A percentile compares a stretch with the other conserved stretches of the same genome.
These are phyloP conservation scores for Lytechinus variegatus DNA, from an alignment of 35 echinoderm and acorn worm species.

Conservation along the genomic window DNA sequence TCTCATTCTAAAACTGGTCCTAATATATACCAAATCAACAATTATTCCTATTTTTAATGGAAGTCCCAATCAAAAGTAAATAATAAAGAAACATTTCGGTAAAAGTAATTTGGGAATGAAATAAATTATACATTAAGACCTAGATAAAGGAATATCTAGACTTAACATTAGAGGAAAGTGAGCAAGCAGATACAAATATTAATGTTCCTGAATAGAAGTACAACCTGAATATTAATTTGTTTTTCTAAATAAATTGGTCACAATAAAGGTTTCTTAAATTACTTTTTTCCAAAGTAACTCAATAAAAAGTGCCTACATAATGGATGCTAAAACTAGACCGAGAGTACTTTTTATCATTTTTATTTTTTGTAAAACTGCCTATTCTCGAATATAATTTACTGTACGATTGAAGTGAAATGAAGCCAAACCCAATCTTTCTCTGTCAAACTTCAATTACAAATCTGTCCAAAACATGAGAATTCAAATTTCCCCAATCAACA, in stretches of 20 bases:
- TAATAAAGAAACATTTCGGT: not conserved
- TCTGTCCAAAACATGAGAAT: not conserved
- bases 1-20: not conserved
- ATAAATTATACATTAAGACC: too few species aligned
- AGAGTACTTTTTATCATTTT: not conserved
- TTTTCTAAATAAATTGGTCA: too few species aligned
- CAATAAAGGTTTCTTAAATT: not conserved
- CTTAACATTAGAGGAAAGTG: too few species aligned
- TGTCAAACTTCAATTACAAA: not conserved
- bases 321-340: not conserved
- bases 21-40: not conserved
- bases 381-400: not conserved
- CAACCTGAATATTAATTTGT: too few species aligned
- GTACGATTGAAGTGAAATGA: not conserved
- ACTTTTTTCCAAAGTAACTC: not conserved
- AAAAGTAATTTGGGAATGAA: not conserved
- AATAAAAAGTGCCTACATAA: not conserved
- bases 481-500: not conserved
- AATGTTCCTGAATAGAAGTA: too few species aligned
- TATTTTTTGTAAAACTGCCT: not conserved
- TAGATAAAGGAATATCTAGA: too few species aligned
- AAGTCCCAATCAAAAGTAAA: not conserved
- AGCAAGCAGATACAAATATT: too few species aligned
- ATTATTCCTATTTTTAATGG: not conserved
- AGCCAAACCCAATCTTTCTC: not conserved